Evolutionary conservation across 2,113 vertebrate genomes (phyloP).

Genomic region (Lates calcarifer): DNA sequence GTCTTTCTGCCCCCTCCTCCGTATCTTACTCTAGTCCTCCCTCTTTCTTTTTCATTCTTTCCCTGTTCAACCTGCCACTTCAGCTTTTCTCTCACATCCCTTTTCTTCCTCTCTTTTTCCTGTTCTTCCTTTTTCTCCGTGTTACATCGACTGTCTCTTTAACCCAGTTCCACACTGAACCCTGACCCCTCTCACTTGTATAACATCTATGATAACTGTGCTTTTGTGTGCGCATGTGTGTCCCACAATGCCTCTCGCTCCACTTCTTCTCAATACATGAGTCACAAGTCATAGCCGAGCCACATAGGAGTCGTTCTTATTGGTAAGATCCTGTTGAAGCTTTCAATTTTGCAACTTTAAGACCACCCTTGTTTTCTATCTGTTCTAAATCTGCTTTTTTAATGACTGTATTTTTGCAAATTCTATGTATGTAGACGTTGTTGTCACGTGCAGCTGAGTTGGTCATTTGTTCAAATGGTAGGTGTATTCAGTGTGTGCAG

Average conservation of each 20-base stretch:
- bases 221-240: conserved; percentile 13
- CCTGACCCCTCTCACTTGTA: conserved; percentile 61
- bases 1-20: background rate
- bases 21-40: conserved; percentile 6
- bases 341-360: conserved; percentile 1
- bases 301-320: background rate
- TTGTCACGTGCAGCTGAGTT: background rate
- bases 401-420: background rate
- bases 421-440: background rate
- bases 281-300: conserved; percentile 31
- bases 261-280: conserved; percentile 21
- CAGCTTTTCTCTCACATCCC: background rate
- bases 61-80: background rate
- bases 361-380: background rate
- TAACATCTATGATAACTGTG: conserved; percentile 59
- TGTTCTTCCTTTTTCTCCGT: background rate
- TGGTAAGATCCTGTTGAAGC: conserved; percentile 8
- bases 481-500: conserved; percentile 12
- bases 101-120: conserved; percentile 1
- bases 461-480: background rate
- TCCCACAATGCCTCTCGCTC: conserved; percentile 26
- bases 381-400: background rate
- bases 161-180: conserved; percentile 71
- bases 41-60: background rate
- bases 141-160: conserved; percentile 54